Percentiles rank a stretch among this genome's conserved stretches.
phyloP scores from a whole-genome alignment of 2,888 invertebrate species.

The Chrysopilus asiliformis region DNA sequence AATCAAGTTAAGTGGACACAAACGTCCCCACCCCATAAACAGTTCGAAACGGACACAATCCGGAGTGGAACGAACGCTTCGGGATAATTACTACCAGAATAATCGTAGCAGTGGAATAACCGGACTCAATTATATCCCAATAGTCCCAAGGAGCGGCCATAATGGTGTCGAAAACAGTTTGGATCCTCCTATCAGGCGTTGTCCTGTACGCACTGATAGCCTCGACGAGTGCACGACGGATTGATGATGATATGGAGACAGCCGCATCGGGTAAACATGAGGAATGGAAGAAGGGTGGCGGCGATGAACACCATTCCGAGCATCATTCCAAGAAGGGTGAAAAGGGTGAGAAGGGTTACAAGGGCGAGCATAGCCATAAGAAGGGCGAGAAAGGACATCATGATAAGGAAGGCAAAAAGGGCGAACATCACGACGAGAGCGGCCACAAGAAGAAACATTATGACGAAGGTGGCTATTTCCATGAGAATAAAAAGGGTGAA shows the following conservation, averaged over 20 bases:
- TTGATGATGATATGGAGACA: slow-evolving; percentile 24
- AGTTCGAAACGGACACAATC: too few relatives aligned
- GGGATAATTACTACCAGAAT: too few relatives aligned
- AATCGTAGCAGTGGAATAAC: too few relatives aligned
- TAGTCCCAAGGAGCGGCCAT: too few relatives aligned
- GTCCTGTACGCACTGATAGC: slow-evolving; percentile 14
- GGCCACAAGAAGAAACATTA: slow-evolving; percentile 40
- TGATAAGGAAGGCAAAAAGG: slow-evolving; percentile 45
- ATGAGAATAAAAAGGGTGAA: slow-evolving; percentile 39
- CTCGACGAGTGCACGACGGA: slow-evolving; percentile 13
- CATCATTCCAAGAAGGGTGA: slow-evolving; percentile 53
- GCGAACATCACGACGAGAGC: slow-evolving; percentile 38
- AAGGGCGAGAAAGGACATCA: slow-evolving; percentile 58
- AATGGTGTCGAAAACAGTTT: slow-evolving; percentile 15
- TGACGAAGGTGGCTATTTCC: slow-evolving; percentile 36
- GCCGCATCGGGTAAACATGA: slow-evolving; percentile 32
- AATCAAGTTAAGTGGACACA: too few relatives aligned
- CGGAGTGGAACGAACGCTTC: too few relatives aligned
- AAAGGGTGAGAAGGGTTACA: slow-evolving; percentile 58
- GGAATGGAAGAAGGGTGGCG: slow-evolving; percentile 44
- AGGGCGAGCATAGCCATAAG: slow-evolving; percentile 52
- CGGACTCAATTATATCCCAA: too few relatives aligned
- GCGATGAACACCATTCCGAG: slow-evolving; percentile 50
- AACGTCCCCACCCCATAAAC: too few relatives aligned
- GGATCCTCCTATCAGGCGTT: slow-evolving; percentile 13